Percentiles rank a stretch among this genome's conserved stretches.
phyloP scores from a whole-genome alignment of 2,797 vertebrate species.

The Halcyon leucocephala region DNA sequence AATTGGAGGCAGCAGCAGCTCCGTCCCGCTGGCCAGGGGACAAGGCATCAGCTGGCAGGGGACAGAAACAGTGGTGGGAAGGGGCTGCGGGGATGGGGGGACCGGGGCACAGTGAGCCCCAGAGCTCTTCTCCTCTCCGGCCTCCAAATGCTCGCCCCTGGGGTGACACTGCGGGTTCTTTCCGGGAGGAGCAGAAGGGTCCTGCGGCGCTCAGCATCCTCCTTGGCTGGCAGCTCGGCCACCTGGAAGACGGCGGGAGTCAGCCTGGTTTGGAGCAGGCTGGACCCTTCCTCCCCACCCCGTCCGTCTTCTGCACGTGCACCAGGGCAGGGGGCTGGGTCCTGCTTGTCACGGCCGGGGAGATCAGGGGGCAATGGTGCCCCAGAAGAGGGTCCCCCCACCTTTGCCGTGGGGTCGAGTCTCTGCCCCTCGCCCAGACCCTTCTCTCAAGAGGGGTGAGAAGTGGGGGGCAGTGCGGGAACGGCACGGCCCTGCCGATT shows the following conservation, averaged over 20 bases:
- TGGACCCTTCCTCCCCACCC: neutral
- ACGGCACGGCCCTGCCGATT: neutral
- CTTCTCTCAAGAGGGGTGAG: neutral
- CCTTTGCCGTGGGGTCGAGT: neutral
- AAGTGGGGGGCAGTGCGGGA: neutral
- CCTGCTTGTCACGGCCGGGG: neutral
- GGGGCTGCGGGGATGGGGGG: neutral
- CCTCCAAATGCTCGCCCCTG: neutral
- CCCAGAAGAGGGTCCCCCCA: neutral
- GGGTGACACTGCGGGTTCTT: neutral
- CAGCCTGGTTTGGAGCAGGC: neutral
- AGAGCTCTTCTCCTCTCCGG: neutral
- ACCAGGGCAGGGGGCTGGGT: rapidly evolving
- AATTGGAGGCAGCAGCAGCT: neutral
- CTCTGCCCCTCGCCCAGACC: neutral
- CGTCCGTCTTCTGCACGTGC: rapidly evolving
- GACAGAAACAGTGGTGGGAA: rapidly evolving
- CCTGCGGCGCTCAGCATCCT: conserved; percentile 31
- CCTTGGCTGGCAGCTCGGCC: conserved; percentile 3
- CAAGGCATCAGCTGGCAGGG: conserved; percentile 3
- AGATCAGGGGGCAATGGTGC: rapidly evolving
- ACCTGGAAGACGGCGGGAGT: neutral
- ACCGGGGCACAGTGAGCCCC: rapidly evolving
- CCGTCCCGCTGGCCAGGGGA: neutral
- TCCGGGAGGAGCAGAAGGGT: conserved; percentile 34